Evolutionary conservation across 2,113 vertebrate species (phyloP).

Genomic region (Genyomyrus donnyi): DNA sequence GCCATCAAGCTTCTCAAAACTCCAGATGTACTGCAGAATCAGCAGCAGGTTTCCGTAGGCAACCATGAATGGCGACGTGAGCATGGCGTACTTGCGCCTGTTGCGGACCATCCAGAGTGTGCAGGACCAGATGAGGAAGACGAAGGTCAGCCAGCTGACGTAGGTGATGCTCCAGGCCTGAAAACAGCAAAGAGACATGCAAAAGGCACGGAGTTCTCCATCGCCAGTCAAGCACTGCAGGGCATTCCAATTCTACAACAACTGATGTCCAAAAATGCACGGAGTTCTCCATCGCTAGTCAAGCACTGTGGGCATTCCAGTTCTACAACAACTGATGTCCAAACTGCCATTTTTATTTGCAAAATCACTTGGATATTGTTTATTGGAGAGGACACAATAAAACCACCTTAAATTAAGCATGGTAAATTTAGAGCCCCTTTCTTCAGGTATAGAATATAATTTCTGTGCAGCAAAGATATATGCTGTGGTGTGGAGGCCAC

Average conservation of each 20-base stretch:
- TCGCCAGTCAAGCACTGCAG: neutral
- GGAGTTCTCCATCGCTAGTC: neutral
- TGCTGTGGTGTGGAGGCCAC: neutral
- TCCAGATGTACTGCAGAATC: constrained; percentile 89
- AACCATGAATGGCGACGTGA: constrained; percentile 94
- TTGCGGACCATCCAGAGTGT: constrained; percentile 92
- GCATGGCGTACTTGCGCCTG: constrained; percentile 88
- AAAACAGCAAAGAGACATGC: neutral
- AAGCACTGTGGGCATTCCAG: neutral
- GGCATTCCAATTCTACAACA: no score
- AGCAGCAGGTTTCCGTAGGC: constrained; percentile 84
- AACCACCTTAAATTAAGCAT: neutral
- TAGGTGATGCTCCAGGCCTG: constrained; percentile 97
- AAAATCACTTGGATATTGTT: neutral
- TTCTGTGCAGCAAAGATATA: neutral
- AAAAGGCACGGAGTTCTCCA: neutral
- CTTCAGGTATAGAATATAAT: neutral
- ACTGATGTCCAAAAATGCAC: neutral
- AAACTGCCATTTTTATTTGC: neutral
- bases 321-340: neutral
- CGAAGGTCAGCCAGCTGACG: constrained; percentile 95
- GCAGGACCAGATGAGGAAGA: constrained; percentile 93
- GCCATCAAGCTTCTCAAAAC: constrained; percentile 63
- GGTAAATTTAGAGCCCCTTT: neutral
- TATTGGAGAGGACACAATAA: neutral